Conservation (phyloP, 2,797 vertebrate species). For the Chromis chromis region DNA sequence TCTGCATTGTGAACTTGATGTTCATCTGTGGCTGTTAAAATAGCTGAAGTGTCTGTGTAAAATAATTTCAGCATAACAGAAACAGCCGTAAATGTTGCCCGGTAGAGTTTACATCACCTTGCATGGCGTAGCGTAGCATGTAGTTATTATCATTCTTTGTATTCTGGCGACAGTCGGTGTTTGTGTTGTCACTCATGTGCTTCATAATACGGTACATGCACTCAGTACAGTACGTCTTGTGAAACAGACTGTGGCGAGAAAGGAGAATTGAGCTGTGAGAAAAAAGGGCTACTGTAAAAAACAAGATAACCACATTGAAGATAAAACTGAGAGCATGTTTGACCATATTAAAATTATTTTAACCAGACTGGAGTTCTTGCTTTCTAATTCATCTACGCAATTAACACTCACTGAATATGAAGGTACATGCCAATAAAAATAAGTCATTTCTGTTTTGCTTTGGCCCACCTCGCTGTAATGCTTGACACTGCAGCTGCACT, state of each 20-base stretch:
- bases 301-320: conserved; percentile 24
- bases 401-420: conserved; percentile 76
- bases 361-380: conserved; percentile 62
- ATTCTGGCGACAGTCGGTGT: conserved; percentile 18
- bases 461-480: conserved; percentile 77
- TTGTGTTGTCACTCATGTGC: conserved; percentile 28
- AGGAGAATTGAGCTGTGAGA: conserved; percentile 8
- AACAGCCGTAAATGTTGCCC: conserved; percentile 20
- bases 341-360: conserved; percentile 61
- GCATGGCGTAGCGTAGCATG: neutral
- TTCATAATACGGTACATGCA: conserved; percentile 21
- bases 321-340: conserved; percentile 45
- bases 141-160: conserved; percentile 19
- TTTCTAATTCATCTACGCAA: conserved; percentile 69
- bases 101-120: conserved; percentile 16
- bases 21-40: conserved; percentile 38
- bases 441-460: conserved; percentile 77
- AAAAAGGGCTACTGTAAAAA: conserved; percentile 50
- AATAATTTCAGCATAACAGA: conserved; percentile 7
- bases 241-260: conserved; percentile 33
- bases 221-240: conserved; percentile 16
- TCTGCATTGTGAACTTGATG: conserved; percentile 11
- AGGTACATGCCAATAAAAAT: conserved; percentile 77
- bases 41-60: conserved; percentile 12
- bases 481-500: conserved; percentile 81